A percentile compares a stretch with the other conserved stretches of the same genome.
These are phyloP conservation scores for Sebastes aleutianus DNA, from an alignment of 2,797 vertebrate species.

Conservation along the genomic window DNA sequence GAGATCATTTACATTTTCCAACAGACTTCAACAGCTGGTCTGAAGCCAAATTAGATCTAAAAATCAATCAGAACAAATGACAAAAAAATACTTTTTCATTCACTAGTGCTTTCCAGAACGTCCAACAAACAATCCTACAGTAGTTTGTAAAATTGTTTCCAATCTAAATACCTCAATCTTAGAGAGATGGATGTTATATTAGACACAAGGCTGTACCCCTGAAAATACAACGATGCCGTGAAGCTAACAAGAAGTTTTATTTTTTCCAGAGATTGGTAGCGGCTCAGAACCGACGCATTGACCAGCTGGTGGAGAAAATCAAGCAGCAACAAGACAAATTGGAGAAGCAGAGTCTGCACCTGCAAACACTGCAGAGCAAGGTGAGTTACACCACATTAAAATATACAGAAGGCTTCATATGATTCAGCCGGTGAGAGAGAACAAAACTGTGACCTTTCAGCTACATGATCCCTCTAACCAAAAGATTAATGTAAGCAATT, in stretches of 20 bases:
- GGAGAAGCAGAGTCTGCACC: slow-evolving; percentile 91
- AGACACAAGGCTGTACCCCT: not conserved
- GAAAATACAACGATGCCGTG: not conserved
- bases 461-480: too few relatives aligned
- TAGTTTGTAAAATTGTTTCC: not conserved
- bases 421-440: not conserved
- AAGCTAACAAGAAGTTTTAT: not conserved
- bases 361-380: slow-evolving; percentile 90
- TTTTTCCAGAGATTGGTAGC: slow-evolving; percentile 83
- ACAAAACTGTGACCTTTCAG: not conserved
- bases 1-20: not conserved
- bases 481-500: not conserved
- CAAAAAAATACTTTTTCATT: not conserved
- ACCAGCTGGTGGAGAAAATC: slow-evolving; percentile 90
- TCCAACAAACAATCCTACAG: not conserved
- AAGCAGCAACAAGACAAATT: slow-evolving; percentile 92
- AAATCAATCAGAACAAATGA: not conserved
- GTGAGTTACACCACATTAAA: slow-evolving; percentile 64
- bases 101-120: not conserved
- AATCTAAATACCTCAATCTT: not conserved
- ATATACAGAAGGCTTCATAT: not conserved
- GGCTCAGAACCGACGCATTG: slow-evolving; percentile 87
- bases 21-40: not conserved
- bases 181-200: not conserved
- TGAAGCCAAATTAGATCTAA: not conserved